phyloP scores from a whole-genome alignment of 2,888 invertebrate genomes.

The Apotomis turbidana region DNA sequence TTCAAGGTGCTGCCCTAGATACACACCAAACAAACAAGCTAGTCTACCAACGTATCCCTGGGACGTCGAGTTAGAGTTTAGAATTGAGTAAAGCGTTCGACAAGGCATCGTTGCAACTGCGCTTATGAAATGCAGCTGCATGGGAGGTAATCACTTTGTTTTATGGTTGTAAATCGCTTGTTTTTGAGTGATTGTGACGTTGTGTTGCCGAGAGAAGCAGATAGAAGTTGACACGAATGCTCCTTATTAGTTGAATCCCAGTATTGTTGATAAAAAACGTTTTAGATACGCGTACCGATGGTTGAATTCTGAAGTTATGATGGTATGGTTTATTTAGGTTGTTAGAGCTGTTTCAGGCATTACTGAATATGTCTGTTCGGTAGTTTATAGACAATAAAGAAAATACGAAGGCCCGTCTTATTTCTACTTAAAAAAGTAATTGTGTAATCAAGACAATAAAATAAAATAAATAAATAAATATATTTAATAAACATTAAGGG shows the following conservation, averaged over 20 bases:
- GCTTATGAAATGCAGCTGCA: slow-evolving; percentile 25
- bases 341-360: no score
- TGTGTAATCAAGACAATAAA: no score
- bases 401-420: no score
- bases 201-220: slow-evolving; percentile 50
- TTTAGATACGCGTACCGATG: slow-evolving; percentile 17
- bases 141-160: background rate
- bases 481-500: no score
- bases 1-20: slow-evolving; percentile 80
- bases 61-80: background rate
- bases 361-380: no score
- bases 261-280: slow-evolving; percentile 61
- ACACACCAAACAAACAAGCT: slow-evolving; percentile 49
- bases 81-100: background rate
- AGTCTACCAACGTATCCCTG: background rate
- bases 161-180: slow-evolving; percentile 16
- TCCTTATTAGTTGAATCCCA: slow-evolving; percentile 76
- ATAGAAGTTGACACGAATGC: slow-evolving; percentile 71
- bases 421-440: no score
- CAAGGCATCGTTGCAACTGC: slow-evolving; percentile 12
- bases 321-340: background rate
- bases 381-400: no score
- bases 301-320: slow-evolving; percentile 19
- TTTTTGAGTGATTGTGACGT: background rate
- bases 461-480: no score